A percentile compares a stretch with the other conserved stretches of the same genome.
These are phyloP conservation scores for Tanypteryx hageni DNA, from an alignment of 2,888 invertebrate genomes.

Conservation along the genomic window DNA sequence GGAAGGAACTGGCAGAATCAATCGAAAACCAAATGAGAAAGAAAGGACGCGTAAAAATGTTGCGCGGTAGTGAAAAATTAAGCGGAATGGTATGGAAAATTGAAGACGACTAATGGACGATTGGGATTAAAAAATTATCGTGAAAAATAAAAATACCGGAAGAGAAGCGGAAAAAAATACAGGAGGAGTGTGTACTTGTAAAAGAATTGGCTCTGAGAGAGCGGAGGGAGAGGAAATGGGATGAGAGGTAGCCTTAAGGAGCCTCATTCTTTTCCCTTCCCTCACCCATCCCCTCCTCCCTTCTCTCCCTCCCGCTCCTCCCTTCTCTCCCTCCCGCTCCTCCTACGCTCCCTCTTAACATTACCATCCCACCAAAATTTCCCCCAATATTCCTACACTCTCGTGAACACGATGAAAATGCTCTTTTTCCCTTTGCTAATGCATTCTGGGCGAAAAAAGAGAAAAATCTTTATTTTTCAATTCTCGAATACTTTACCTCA, in stretches of 20 bases:
- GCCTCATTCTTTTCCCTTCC: background rate
- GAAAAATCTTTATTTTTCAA: background rate
- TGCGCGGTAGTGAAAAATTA: background rate
- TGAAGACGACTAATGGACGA: background rate
- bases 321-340: too few relatives aligned
- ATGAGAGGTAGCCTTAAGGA: background rate
- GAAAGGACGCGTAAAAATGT: too few relatives aligned
- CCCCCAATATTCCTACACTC: slow-evolving; percentile 12
- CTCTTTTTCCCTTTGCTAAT: background rate
- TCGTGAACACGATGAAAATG: background rate
- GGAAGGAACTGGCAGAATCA: too few relatives aligned
- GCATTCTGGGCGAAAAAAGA: background rate
- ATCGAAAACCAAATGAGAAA: too few relatives aligned
- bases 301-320: too few relatives aligned
- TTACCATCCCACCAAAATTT: background rate
- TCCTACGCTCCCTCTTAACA: background rate
- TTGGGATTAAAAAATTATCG: background rate
- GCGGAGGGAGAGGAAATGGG: background rate
- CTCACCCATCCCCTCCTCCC: too few relatives aligned
- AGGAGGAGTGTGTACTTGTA: background rate
- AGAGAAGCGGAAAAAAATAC: too few relatives aligned
- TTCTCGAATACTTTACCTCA: background rate
- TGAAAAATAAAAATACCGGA: too few relatives aligned
- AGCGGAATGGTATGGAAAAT: background rate
- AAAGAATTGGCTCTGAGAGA: background rate